Evolutionary conservation across 1,140 invertebrate genomes (phyloP), one percentile per base, ranked within the genome.

Genomic region (Dreissena rostriformis): DNA sequence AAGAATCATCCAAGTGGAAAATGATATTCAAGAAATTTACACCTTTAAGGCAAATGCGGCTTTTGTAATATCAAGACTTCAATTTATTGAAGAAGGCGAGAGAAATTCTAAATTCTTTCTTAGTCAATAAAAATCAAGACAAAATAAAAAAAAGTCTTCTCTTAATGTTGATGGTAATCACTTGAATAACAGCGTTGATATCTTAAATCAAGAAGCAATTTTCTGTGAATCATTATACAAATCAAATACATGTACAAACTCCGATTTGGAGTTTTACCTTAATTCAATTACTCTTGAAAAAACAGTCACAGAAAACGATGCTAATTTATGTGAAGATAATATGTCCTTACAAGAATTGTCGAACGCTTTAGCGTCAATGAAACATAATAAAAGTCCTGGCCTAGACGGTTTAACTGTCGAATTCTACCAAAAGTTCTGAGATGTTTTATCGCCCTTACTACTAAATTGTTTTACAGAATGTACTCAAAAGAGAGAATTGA

Each of bases 31-130:
- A 39, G 39, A 39, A 39, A 39, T 28, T 10, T 39, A 17, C 49
- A 8, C 52, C 68, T 39, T 76, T 68, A 17, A 57, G 57, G 53
- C 0, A 75, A 67, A 75, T 80, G 14, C 52, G 26, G 22, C 68
- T 19, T 17, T 39, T 61, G 53, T 53, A 70, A n/a, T 19, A 7
- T 29, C 22, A 79, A 76, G 55, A 71, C 17, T 79, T 71, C 49
- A 52, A 80, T 39, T 39, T 39, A 39, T 39, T 49, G 77, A 67
- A 65, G 79, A 83, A 57, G 14, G 63, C 14, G 29, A 79, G 28
- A 71, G 70, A 63, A 26, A 57, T n/a, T n/a, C 26, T 19, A 68
- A 17, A 52, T 84, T 77, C 12, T 85, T 85, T 63, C 74, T 57
- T 57, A 67, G 70, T 55, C 17, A 72, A 14, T 52, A 84, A 72